These are phyloP conservation scores for Chelonia mydas DNA, from an alignment of 2,797 vertebrate genomes.

Conservation along the genomic window DNA sequence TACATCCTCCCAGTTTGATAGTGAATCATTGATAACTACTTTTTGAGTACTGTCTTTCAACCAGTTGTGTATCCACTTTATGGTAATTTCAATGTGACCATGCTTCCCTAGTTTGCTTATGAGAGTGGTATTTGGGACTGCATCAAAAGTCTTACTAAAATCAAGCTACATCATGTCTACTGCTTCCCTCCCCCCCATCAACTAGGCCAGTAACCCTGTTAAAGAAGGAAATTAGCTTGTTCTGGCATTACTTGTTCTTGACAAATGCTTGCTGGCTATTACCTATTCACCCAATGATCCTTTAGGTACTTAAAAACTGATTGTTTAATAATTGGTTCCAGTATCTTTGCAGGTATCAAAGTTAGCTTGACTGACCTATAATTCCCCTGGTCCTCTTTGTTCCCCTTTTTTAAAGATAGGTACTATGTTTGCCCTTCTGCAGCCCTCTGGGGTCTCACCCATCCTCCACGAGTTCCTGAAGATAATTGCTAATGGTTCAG, in stretches of 20 bases:
- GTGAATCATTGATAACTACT: neutral
- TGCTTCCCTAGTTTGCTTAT: neutral
- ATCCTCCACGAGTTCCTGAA: neutral
- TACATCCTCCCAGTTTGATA: neutral
- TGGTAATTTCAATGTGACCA: neutral
- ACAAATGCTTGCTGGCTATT: neutral
- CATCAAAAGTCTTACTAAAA: neutral
- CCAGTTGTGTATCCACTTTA: neutral
- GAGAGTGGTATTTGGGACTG: neutral
- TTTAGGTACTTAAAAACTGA: neutral
- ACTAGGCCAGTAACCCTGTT: neutral
- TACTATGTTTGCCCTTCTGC: neutral
- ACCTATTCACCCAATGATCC: neutral
- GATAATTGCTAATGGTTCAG: neutral
- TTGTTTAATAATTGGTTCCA: neutral
- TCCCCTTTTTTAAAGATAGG: neutral
- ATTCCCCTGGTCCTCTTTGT: neutral
- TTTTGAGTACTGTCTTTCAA: neutral
- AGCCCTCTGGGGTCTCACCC: neutral
- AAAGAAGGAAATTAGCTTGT: neutral
- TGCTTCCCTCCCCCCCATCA: neutral
- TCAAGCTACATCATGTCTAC: neutral
- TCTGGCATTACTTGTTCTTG: neutral
- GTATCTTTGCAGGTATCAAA: neutral
- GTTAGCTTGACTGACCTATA: neutral